Percentiles rank a stretch among this genome's conserved stretches.
Conservation (phyloP, 2,797 vertebrate genomes). For the Nannoperca obscura region DNA sequence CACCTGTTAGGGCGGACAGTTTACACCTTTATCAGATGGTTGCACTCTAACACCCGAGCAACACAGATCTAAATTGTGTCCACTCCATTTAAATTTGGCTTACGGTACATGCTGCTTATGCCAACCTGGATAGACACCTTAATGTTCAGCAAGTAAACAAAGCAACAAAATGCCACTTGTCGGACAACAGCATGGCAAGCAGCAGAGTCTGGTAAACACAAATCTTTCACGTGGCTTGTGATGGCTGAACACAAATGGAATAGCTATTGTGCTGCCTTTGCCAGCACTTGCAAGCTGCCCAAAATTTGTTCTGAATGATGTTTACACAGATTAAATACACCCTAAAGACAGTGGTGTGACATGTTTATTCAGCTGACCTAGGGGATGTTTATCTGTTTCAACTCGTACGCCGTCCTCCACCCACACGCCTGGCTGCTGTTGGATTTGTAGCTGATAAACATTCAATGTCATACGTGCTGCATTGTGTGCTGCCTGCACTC, state of each 20-base stretch:
- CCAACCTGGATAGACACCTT: constrained; percentile 20
- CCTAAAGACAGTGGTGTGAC: background rate
- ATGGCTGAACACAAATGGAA: constrained; percentile 11
- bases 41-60: background rate
- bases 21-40: background rate
- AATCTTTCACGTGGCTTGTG: background rate
- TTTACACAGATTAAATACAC: constrained; percentile 10
- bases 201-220: constrained; percentile 1
- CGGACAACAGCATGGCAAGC: constrained; percentile 4
- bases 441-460: constrained; percentile 17
- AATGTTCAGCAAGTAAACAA: constrained; percentile 30
- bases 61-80: background rate
- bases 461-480: background rate
- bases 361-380: background rate
- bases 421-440: background rate
- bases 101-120: background rate
- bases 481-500: background rate
- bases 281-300: constrained; percentile 1
- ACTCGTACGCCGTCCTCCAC: background rate
- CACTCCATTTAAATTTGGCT: constrained; percentile 8
- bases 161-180: constrained; percentile 11
- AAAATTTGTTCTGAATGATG: background rate
- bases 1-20: background rate
- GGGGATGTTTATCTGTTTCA: background rate
- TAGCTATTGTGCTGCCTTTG: background rate